Conservation (phyloP, 2,888 invertebrate species). For the Rhingia rostrata region DNA sequence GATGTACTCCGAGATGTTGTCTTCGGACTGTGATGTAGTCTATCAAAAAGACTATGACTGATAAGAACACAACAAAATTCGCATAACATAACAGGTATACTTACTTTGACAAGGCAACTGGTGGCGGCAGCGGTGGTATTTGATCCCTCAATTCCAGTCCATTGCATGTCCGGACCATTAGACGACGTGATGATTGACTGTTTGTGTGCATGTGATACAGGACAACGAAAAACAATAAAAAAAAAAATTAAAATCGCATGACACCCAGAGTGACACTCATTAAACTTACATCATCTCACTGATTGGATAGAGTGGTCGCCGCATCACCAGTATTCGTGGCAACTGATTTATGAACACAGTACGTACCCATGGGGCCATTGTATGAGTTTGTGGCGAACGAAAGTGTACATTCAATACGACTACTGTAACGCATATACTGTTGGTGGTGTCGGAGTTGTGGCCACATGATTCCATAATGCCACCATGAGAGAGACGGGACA, state of each 20-base stretch:
- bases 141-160: constrained; percentile 89
- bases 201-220: constrained; percentile 2
- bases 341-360: constrained; percentile 97
- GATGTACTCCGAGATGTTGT: constrained; percentile 83
- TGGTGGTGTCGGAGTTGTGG: constrained; percentile 73
- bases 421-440: constrained; percentile 96
- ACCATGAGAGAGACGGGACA: constrained; percentile 20
- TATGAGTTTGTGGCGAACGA: constrained; percentile 98
- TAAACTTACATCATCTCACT: constrained; percentile 82
- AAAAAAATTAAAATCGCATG: constrained; percentile 33
- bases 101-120: constrained; percentile 84
- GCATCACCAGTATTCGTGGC: constrained; percentile 96
- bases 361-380: constrained; percentile 98
- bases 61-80: constrained; percentile 64
- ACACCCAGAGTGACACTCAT: background rate
- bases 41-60: constrained; percentile 75
- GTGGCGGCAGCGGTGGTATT: constrained; percentile 85
- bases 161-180: constrained; percentile 91
- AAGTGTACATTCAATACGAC: constrained; percentile 98
- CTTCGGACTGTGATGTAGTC: constrained; percentile 83
- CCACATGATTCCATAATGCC: constrained; percentile 22
- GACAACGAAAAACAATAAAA: background rate
- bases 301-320: constrained; percentile 88
- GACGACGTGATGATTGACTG: constrained; percentile 84
- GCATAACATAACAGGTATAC: constrained; percentile 45